Base-by-base conservation (phyloP, 2,888 invertebrate genomes). In the Tiphia femorata region DNA sequence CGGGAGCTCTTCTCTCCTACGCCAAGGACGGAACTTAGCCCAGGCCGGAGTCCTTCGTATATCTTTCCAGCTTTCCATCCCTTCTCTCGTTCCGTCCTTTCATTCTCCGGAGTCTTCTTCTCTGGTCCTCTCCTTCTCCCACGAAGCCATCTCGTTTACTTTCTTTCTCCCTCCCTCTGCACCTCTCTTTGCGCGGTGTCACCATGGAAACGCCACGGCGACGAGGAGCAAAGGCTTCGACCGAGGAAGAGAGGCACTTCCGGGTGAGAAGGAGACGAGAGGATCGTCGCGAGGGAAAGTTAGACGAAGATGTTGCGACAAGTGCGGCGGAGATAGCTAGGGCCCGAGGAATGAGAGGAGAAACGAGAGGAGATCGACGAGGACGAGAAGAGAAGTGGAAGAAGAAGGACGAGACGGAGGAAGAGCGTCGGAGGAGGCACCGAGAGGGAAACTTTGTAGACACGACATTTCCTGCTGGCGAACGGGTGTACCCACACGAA, bases 381-480 rank as follows among this genome's bases (percentile, higher is more conserved):
- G 5, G 33, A 33, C 10, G 21, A 25, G 38, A 25, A 38, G 30
- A 50, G 48, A n/a, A 40, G 40, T 19, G 40, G 44, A 49, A 19
- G 47, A 14, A 14, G 37, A 48, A 46, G 25, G 27, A 20, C 43
- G 30, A 21, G 40, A 57, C 17, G 50, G 56, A 44, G 29, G 29
- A 37, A 48, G n/a, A n/a, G 40, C 44, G 58, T 35, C 49, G 64
- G 49, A 58, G 64, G 49, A 58, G 57, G 61, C 41, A 43, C 38
- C 44, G 38, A 44, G 38, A 53, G 50, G 60, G 72, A 76, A 79
- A 79, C 77, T 78, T 78, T 59, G 72, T 72, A 77, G 76, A 77
- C 72, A 70, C 73, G 75, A 75, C 73, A 72, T 75, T 79, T 79
- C 76, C 78, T 79, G 73, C 64, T 67, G 62, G 58, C 59, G 35